Base-by-base conservation (phyloP, 2,888 invertebrate species). In the Hartigia nigra region DNA sequence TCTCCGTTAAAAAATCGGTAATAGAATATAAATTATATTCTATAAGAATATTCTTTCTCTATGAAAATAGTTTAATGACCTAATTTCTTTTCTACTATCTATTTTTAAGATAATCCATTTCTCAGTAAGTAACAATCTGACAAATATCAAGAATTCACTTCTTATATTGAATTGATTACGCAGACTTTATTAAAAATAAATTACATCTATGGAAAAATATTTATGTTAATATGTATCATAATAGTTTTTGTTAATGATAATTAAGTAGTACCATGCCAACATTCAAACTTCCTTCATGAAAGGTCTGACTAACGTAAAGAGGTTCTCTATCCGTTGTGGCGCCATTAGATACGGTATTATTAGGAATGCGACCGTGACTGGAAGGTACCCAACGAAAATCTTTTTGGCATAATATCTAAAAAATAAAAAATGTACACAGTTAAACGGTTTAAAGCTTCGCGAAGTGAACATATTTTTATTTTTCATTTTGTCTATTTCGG, bases 331-430 rank as follows among this genome's bases (percentile, higher is more conserved):
- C 94, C 74, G 92, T 90, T 0, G 94, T 95, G 81, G 93, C 91
- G 31, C 96, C 96, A 0, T 94, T 94, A 74, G 93, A 93, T 1
- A 96, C 94, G 0, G 96, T 95, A 70, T 94, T 94, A 0, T 92
- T 89, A 0, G 96, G 96, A 9, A 96, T 93, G 2, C 91, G 91
- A n/a, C 96, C 95, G 83, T 93, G 92, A 9, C 93, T 92, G 5
- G 93, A 93, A 86, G 93, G 93, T 90, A 94, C 93, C 96, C 96
- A 96, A 12, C 93, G 93, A 88, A 95, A 94, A 90, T 94, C 94
- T 1, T 93, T 92, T 35, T 94, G 94, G 32, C 94, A 94, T 76
- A 96, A 91, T 74, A 95, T 93, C 94, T 95, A 87, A 75, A 77
- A 83, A 31, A 35, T 12, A 76, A 74, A 55, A 55, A 55, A 23